Evolutionary conservation across 2,113 vertebrate genomes (phyloP).

Genomic region (Gallinago undulata): DNA sequence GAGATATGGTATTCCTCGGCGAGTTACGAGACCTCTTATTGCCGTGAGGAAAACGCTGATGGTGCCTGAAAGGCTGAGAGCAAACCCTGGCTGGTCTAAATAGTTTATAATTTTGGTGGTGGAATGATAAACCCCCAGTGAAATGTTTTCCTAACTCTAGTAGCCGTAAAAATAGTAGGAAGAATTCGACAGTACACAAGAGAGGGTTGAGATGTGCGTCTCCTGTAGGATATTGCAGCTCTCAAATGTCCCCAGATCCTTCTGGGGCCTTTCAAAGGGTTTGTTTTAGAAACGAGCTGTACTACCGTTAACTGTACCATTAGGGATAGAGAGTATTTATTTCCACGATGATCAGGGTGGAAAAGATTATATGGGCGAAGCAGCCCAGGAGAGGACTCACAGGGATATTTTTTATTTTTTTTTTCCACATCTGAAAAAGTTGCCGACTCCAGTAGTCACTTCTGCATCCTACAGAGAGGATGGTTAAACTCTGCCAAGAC

Average conservation of each 20-base stretch:
- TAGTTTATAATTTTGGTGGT: constrained; percentile 59
- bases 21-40: neutral
- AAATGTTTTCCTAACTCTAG: constrained; percentile 46
- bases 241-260: neutral
- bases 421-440: constrained; percentile 9
- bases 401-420: neutral
- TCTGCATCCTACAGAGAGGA: neutral
- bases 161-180: constrained; percentile 48
- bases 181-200: neutral
- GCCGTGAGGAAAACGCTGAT: neutral
- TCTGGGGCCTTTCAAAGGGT: constrained; percentile 39
- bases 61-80: constrained; percentile 45
- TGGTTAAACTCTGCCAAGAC: constrained; percentile 10
- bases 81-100: constrained; percentile 30
- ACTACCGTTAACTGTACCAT: neutral
- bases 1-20: neutral
- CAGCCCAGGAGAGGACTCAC: neutral
- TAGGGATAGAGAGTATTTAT: constrained; percentile 30
- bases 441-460: neutral
- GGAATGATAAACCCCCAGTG: constrained; percentile 51
- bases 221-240: constrained; percentile 30
- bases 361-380: constrained; percentile 3
- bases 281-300: constrained; percentile 45
- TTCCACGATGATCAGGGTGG: neutral
- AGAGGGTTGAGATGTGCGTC: constrained; percentile 34